Conservation (phyloP, 2,888 invertebrate species). For the Orthonevra nobilis region DNA sequence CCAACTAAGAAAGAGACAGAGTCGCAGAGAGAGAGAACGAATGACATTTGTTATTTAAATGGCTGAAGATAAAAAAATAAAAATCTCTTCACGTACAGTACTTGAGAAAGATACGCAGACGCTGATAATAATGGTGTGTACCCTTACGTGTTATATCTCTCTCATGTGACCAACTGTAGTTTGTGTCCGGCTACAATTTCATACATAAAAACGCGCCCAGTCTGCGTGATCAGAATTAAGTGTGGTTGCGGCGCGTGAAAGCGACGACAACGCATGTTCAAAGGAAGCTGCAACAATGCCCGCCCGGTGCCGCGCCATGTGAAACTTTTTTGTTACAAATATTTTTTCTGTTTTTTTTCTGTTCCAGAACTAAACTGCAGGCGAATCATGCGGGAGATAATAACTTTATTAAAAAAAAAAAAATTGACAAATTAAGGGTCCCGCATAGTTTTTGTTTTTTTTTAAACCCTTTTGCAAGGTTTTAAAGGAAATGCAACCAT, state of each 20-base stretch:
- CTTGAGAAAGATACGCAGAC: constrained; percentile 57
- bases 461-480: too few species aligned
- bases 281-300: constrained; percentile 63
- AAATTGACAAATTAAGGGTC: too few species aligned
- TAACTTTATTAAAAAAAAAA: too few species aligned
- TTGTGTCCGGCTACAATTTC: constrained; percentile 41
- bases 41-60: constrained; percentile 48
- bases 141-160: constrained; percentile 63
- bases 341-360: constrained; percentile 10
- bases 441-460: too few species aligned
- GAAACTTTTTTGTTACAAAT: constrained; percentile 15
- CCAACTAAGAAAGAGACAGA: neutral
- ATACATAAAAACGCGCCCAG: constrained; percentile 67
- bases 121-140: constrained; percentile 53
- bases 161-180: constrained; percentile 21
- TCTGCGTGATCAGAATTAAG: constrained; percentile 69
- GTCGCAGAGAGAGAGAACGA: neutral
- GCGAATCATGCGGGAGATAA: constrained; percentile 67
- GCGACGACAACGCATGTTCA: constrained; percentile 62
- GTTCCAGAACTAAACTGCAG: constrained; percentile 21
- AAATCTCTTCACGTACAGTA: constrained; percentile 70
- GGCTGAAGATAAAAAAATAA: constrained; percentile 42
- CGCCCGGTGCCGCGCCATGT: too few species aligned
- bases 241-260: neutral
- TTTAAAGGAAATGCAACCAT: too few species aligned